Conservation (phyloP, 2,797 vertebrate species). For the Gobionotothen gibberifrons region DNA sequence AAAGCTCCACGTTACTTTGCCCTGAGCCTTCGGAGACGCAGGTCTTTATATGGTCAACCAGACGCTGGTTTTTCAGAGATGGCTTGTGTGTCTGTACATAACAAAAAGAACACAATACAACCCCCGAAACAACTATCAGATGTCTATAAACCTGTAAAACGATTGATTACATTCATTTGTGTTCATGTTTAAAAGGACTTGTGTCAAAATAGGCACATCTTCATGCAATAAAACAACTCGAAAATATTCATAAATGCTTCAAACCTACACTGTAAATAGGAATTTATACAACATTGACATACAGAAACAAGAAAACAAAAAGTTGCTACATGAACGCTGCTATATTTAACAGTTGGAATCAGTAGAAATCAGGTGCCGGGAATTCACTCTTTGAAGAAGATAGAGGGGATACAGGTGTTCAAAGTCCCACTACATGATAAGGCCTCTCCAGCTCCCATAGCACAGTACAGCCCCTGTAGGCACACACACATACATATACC, state of each 20-base stretch:
- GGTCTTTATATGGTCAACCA: conserved; percentile 63
- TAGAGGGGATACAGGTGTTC: conserved; percentile 84
- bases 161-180: conserved; percentile 49
- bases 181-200: conserved; percentile 12
- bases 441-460: conserved; percentile 53
- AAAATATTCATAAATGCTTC: neutral
- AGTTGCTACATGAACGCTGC: conserved; percentile 65
- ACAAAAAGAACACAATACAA: conserved; percentile 23
- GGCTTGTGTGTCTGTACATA: conserved; percentile 23
- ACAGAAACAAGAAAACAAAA: conserved; percentile 3
- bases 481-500: conserved; percentile 27
- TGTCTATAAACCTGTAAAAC: conserved; percentile 21
- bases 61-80: conserved; percentile 10
- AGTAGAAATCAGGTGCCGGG: conserved; percentile 59
- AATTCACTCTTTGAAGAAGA: conserved; percentile 55
- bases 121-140: conserved; percentile 4
- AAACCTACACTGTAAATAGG: neutral
- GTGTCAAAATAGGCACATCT: neutral
- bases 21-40: conserved; percentile 35
- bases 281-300: conserved; percentile 21
- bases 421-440: conserved; percentile 86
- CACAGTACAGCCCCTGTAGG: conserved; percentile 54
- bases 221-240: conserved; percentile 21
- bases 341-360: conserved; percentile 55
- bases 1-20: conserved; percentile 57